A percentile compares a stretch with the other conserved stretches of the same genome.
These are phyloP conservation scores for Psococerastis gibbosa DNA, from an alignment of 2,888 invertebrate genomes.

Conservation along the genomic window DNA sequence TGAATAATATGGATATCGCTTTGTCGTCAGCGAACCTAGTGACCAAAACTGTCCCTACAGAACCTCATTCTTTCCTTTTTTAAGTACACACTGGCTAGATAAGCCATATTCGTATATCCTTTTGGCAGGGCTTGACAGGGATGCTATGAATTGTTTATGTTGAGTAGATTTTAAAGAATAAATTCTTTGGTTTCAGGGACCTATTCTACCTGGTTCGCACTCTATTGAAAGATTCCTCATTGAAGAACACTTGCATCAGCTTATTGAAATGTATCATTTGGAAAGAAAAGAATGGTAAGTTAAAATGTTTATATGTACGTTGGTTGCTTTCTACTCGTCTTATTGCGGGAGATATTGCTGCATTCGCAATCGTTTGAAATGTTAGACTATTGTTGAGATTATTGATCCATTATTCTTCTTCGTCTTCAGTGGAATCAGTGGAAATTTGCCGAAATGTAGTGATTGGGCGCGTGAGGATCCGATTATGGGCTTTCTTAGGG, in stretches of 20 bases:
- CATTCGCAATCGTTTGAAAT: too few relatives aligned
- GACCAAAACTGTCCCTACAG: too few relatives aligned
- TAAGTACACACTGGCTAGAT: too few relatives aligned
- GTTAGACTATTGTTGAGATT: too few relatives aligned
- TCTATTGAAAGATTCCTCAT: conserved; percentile 95
- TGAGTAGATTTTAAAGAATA: neutral
- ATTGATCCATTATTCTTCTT: too few relatives aligned
- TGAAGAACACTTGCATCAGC: conserved; percentile 90
- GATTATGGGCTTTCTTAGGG: too few relatives aligned
- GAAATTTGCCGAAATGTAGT: too few relatives aligned
- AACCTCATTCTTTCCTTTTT: too few relatives aligned
- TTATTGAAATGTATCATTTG: conserved; percentile 66
- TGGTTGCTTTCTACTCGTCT: conserved; percentile 13
- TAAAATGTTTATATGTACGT: neutral
- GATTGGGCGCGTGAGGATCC: too few relatives aligned
- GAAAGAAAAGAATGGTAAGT: conserved; percentile 82
- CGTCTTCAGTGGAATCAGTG: too few relatives aligned
- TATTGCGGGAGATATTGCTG: neutral
- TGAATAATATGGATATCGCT: too few relatives aligned
- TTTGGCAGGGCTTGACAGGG: neutral
- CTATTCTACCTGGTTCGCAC: conserved; percentile 84
- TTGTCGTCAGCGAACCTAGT: too few relatives aligned
- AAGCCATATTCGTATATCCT: neutral
- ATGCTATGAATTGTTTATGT: conserved; percentile 4
- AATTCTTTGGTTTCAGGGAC: conserved; percentile 29